A percentile compares a stretch with the other conserved stretches of the same genome.
phyloP scores from a whole-genome alignment of 2,113 vertebrate species.

The Sialia sialis region DNA sequence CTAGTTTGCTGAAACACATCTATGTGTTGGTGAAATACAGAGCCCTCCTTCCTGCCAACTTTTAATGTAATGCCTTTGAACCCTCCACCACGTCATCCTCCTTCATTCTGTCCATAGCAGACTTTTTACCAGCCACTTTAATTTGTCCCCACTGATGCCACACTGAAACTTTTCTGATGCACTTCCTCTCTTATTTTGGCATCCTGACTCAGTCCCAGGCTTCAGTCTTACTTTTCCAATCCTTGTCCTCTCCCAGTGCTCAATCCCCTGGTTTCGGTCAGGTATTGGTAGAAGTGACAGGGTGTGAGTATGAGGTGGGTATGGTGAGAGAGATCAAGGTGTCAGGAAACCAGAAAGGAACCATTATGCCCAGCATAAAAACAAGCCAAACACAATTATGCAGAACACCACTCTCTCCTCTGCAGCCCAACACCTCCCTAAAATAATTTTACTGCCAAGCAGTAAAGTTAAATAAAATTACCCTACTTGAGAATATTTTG shows the following conservation, averaged over 20 bases:
- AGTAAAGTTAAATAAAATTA: not conserved
- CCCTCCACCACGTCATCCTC: fast-evolving
- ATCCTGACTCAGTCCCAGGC: not conserved
- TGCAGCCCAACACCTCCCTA: fast-evolving
- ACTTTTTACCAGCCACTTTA: not conserved
- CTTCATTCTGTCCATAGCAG: not conserved
- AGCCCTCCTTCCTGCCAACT: not conserved
- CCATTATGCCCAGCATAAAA: not conserved
- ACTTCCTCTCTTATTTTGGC: not conserved
- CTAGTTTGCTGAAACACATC: not conserved
- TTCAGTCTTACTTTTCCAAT: not conserved
- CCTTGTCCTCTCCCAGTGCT: not conserved
- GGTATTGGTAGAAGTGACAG: not conserved
- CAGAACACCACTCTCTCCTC: not conserved
- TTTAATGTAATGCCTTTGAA: not conserved
- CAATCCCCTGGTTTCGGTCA: not conserved
- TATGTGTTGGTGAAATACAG: not conserved
- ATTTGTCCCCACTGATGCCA: not conserved
- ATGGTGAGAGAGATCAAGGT: not conserved
- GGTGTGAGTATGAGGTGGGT: not conserved
- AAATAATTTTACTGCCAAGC: not conserved
- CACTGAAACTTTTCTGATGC: not conserved
- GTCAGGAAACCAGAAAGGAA: not conserved
- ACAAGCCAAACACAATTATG: not conserved
- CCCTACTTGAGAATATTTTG: not conserved